Conservation (phyloP, 2,797 vertebrate genomes). For the Echiichthys vipera region DNA sequence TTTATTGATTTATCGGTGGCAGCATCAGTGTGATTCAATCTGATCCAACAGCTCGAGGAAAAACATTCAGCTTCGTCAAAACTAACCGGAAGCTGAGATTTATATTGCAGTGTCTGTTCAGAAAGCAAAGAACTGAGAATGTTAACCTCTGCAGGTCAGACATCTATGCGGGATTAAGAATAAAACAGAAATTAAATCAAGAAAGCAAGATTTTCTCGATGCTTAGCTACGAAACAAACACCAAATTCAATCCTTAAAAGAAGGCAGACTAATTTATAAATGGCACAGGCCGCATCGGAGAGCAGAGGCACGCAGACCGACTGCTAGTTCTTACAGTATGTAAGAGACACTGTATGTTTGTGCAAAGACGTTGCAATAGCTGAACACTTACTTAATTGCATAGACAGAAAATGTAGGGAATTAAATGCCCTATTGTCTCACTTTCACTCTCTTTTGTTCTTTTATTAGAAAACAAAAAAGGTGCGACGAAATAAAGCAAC, state of each 20-base stretch:
- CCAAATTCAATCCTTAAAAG: slow-evolving; percentile 24
- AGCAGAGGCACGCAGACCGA: slow-evolving; percentile 40
- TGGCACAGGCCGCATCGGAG: slow-evolving; percentile 44
- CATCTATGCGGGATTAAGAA: slow-evolving; percentile 17
- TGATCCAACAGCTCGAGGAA: slow-evolving; percentile 32
- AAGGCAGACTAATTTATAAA: slow-evolving; percentile 33
- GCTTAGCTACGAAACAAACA: slow-evolving; percentile 31
- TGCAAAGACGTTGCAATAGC: slow-evolving; percentile 70
- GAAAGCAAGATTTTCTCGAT: slow-evolving; percentile 6
- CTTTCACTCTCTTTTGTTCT: slow-evolving; percentile 53
- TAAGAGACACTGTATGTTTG: slow-evolving; percentile 53
- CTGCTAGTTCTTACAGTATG: slow-evolving; percentile 49
- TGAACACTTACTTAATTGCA: slow-evolving; percentile 67
- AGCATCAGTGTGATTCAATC: slow-evolving; percentile 22
- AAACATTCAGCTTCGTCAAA: slow-evolving; percentile 33
- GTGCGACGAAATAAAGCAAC: slow-evolving; percentile 57
- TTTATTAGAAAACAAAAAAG: slow-evolving; percentile 48
- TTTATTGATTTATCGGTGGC: slow-evolving; percentile 31
- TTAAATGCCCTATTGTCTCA: slow-evolving; percentile 61
- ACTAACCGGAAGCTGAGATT: slow-evolving; percentile 41
- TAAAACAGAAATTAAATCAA: slow-evolving; percentile 24
- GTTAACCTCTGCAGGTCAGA: slow-evolving; percentile 1
- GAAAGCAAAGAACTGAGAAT: neutral
- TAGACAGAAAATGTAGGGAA: slow-evolving; percentile 69
- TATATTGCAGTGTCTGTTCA: slow-evolving; percentile 12